Base-by-base conservation (phyloP, 2,888 invertebrate species). In the Drosophila helvetica region DNA sequence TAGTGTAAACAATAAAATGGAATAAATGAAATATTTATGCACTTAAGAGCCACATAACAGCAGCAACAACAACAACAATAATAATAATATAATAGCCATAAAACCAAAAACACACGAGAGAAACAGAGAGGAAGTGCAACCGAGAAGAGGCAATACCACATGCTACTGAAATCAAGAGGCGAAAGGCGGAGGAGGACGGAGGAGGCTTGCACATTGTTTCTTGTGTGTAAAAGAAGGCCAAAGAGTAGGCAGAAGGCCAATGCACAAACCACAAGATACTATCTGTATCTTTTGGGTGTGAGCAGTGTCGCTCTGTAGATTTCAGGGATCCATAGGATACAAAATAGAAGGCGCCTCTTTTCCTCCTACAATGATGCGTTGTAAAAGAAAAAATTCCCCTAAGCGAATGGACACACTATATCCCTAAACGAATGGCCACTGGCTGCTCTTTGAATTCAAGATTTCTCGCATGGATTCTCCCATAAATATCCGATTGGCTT, bases 11-110 rank as follows among this genome's bases (percentile, higher is more conserved):
- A 71, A 50, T 61, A 15, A 15, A 38, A 38, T 38, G 38, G 38
- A 38, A 38, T n/a, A 62, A 66, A 58, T 71, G 58, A 65, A 71
- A 74, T 77, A 64, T 77, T 72, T 64, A 74, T 76, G 68, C 64
- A 64, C 69, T 72, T 67, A 48, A 58, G 50, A 48, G 56, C 56
- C 27, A 43, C 38, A 61, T 54, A 58, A 45, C 66, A 58, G 18
- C 19, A 50, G 17, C 47, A 19, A 27, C 57, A 30, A 15, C n/a
- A 12, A 46, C 45, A 47, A n/a, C 45, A 15, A 17, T 9, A 54
- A n/a, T 22, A 54, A 43, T 43, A 8, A 15, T 38, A 45, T 45
- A 15, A 43, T 15, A 30, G 27, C 47, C 15, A 53, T 18, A 53
- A 53, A 33, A 6, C 15, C 8, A 53, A 19, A 62, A 38, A 50